Evolutionary conservation across 2,888 invertebrate genomes (phyloP).

Genomic region (Cephus nigrinus): DNA sequence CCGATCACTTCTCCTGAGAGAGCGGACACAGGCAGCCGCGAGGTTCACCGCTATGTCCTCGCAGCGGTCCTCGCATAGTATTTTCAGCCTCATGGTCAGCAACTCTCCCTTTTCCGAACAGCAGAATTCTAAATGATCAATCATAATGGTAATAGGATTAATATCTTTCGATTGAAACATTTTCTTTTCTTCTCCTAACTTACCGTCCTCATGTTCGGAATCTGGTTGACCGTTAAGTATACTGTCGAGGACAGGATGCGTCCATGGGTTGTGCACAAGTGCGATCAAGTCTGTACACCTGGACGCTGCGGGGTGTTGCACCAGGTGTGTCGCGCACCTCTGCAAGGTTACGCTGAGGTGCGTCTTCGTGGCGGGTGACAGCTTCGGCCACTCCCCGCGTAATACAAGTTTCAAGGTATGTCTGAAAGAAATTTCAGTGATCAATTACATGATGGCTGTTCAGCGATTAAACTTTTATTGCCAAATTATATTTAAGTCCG

Average conservation of each 20-base stretch:
- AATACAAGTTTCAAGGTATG: constrained; percentile 67
- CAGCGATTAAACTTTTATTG: neutral
- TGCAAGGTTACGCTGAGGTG: constrained; percentile 65
- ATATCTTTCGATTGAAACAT: neutral
- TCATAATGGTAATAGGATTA: neutral
- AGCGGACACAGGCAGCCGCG: constrained; percentile 70
- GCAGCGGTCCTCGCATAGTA: constrained; percentile 72
- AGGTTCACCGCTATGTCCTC: constrained; percentile 73
- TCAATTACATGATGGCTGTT: neutral
- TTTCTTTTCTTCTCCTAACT: neutral
- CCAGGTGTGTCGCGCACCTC: constrained; percentile 65
- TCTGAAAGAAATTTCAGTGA: constrained; percentile 35
- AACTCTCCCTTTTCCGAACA: constrained; percentile 72
- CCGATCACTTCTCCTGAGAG: constrained; percentile 65
- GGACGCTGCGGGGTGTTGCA: constrained; percentile 66
- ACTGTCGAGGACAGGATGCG: constrained; percentile 64
- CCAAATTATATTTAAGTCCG: no score
- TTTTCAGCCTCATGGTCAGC: constrained; percentile 72
- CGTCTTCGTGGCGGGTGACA: constrained; percentile 64
- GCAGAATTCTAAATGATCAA: constrained; percentile 70
- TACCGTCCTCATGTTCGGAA: constrained; percentile 66
- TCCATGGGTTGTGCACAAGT: constrained; percentile 70
- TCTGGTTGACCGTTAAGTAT: constrained; percentile 64
- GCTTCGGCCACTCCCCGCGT: constrained; percentile 71
- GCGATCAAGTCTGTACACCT: constrained; percentile 71